Conservation (phyloP, 2,888 invertebrate species). For the Harpagoxenus sublaevis region DNA sequence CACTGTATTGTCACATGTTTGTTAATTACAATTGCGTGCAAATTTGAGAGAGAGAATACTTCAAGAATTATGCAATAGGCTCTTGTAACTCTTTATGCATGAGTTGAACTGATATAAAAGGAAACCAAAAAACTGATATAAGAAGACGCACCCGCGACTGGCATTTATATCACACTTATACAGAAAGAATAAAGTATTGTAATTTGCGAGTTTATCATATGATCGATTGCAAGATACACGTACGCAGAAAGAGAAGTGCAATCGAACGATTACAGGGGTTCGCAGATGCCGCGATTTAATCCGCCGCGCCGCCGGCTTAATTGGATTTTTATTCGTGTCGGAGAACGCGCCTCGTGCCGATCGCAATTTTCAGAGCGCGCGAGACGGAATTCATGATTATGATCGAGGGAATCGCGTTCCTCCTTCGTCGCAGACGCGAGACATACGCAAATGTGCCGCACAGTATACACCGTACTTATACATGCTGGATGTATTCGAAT, state of each 20-base stretch:
- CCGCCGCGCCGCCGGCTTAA: constrained; percentile 44
- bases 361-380: constrained; percentile 40
- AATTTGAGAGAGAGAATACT: not conserved
- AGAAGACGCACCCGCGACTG: too few relatives aligned
- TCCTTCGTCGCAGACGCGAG: not conserved
- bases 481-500: not conserved
- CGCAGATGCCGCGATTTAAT: constrained; percentile 45
- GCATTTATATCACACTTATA: not conserved
- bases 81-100: not conserved
- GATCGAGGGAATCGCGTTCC: constrained; percentile 13
- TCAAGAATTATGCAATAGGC: not conserved
- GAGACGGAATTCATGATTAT: constrained; percentile 45
- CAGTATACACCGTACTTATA: not conserved
- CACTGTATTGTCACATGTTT: too few relatives aligned
- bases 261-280: constrained; percentile 29
- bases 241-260: not conserved
- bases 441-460: not conserved
- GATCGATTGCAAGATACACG: not conserved
- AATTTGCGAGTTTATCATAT: not conserved
- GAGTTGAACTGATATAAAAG: not conserved
- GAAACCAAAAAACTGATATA: too few relatives aligned
- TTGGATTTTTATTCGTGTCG: constrained; percentile 54
- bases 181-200: not conserved
- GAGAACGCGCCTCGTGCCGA: constrained; percentile 15
- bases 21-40: not conserved